A percentile compares a stretch with the other conserved stretches of the same genome.
These are phyloP conservation scores for Athetis lepigone DNA, from an alignment of 2,888 invertebrate species.

Conservation along the genomic window DNA sequence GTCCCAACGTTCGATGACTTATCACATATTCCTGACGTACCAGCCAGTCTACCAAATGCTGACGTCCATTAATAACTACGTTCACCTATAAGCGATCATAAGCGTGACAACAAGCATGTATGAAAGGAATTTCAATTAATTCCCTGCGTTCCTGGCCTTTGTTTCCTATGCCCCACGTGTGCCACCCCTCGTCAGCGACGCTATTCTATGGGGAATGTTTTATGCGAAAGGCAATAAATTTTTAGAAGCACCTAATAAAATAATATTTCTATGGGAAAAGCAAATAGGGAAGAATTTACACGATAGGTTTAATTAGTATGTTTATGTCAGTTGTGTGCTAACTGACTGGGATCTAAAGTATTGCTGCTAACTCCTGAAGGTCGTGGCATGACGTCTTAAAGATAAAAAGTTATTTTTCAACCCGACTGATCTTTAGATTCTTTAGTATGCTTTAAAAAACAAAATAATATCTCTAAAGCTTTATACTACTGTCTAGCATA, in stretches of 20 bases:
- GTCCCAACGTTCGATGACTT: not conserved
- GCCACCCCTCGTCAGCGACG: conserved; percentile 45
- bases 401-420: too few relatives aligned
- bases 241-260: conserved; percentile 55
- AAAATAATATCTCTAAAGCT: too few relatives aligned
- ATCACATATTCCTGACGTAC: not conserved
- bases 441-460: too few relatives aligned
- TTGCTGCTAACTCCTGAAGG: too few relatives aligned
- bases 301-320: conserved; percentile 7
- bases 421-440: too few relatives aligned
- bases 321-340: too few relatives aligned
- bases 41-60: not conserved
- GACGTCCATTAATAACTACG: not conserved
- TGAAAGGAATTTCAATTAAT: conserved; percentile 53
- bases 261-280: conserved; percentile 58
- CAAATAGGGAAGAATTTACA: conserved; percentile 40
- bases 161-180: conserved; percentile 49
- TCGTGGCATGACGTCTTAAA: too few relatives aligned
- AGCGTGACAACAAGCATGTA: conserved; percentile 33
- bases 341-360: too few relatives aligned
- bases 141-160: conserved; percentile 33
- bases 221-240: conserved; percentile 51
- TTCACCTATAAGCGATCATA: conserved; percentile 13
- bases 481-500: too few relatives aligned
- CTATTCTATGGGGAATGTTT: conserved; percentile 44